These are phyloP conservation scores for Pterocles burchelli DNA, from an alignment of 2,113 vertebrate species.

Conservation along the genomic window DNA sequence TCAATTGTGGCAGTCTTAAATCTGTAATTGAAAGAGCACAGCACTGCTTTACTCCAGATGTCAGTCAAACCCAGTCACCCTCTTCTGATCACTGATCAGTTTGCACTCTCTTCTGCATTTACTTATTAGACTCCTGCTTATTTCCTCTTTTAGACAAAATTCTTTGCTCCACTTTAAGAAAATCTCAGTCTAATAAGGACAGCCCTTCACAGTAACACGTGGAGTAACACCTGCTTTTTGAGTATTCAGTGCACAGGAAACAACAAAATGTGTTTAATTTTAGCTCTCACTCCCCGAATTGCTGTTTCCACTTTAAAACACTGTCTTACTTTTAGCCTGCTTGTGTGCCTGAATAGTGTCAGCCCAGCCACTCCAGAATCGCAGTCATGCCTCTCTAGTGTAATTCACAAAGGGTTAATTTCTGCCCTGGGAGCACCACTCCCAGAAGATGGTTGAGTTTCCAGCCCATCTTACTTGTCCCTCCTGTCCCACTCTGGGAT, in stretches of 20 bases:
- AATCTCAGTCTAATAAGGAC: not conserved
- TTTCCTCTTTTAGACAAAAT: not conserved
- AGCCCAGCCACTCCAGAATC: not conserved
- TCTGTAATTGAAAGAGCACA: conserved; percentile 50
- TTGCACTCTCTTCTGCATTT: conserved; percentile 1
- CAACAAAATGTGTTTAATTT: conserved; percentile 50
- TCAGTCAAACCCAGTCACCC: not conserved
- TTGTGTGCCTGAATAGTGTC: not conserved
- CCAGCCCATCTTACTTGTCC: not conserved
- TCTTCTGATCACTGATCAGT: conserved; percentile 19
- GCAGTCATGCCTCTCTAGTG: not conserved
- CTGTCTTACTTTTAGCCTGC: not conserved
- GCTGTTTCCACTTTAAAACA: not conserved
- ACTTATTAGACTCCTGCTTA: not conserved
- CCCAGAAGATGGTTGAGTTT: not conserved
- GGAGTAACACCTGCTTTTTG: conserved; percentile 37
- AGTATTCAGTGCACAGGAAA: conserved; percentile 15
- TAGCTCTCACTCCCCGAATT: conserved; percentile 26
- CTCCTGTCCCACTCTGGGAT: not conserved
- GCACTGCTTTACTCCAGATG: not conserved
- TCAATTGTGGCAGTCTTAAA: conserved; percentile 39
- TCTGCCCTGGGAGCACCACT: not conserved
- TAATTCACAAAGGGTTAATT: not conserved
- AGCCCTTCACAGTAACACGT: conserved; percentile 9
- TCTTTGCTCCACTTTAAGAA: not conserved